Conservation (phyloP, 2,797 vertebrate genomes). For the Pangasius macronema region DNA sequence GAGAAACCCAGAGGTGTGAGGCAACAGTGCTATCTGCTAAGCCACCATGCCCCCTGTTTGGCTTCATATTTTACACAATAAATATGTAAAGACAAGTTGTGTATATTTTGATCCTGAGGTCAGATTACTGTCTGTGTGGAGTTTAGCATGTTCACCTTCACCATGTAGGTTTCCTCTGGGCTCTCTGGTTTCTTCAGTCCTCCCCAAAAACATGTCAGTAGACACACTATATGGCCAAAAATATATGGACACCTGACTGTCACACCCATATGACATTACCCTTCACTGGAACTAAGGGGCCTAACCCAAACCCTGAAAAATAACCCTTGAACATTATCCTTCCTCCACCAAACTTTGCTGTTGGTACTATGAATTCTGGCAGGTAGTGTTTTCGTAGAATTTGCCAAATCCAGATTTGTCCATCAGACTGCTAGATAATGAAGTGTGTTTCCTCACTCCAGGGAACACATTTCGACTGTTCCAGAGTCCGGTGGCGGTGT, state of each 20-base stretch:
- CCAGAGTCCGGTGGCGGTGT: background rate
- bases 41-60: too few relatives aligned
- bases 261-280: background rate
- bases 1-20: too few relatives aligned
- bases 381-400: background rate
- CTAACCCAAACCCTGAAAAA: background rate
- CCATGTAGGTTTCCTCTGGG: background rate
- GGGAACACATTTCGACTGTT: background rate
- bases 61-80: background rate
- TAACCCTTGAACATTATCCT: background rate
- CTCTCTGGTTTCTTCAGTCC: background rate
- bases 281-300: background rate
- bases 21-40: too few relatives aligned
- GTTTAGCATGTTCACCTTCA: background rate
- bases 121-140: background rate
- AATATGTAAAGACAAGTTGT: background rate
- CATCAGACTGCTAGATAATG: background rate
- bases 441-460: background rate
- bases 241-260: background rate
- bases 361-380: background rate
- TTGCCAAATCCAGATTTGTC: background rate
- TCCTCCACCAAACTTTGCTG: background rate
- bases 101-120: background rate
- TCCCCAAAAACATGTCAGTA: background rate
- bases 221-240: background rate